Evolutionary conservation across 1,140 invertebrate genomes (phyloP).

Genomic region (Macrocentrus cingulum): DNA sequence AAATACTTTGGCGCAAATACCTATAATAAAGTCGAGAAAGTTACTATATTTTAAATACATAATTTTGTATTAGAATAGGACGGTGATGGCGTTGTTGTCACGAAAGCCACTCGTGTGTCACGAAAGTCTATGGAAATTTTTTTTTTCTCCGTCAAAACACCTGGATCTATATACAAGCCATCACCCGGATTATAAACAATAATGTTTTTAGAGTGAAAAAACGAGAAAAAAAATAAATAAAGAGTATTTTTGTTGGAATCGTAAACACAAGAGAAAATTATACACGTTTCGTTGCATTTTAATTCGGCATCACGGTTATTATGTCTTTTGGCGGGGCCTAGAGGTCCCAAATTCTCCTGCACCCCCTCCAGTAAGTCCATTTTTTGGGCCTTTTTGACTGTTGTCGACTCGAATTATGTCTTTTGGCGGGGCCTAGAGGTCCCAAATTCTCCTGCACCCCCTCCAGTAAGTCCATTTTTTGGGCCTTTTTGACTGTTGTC

Average conservation of each 20-base stretch:
- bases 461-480: slow-evolving; percentile 27
- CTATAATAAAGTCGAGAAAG: slow-evolving; percentile 36
- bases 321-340: slow-evolving; percentile 31
- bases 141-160: neutral
- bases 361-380: slow-evolving; percentile 22
- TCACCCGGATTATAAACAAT: no score
- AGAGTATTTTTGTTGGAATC: neutral
- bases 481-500: slow-evolving; percentile 19
- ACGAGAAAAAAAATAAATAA: slow-evolving; percentile 4
- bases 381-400: slow-evolving; percentile 24
- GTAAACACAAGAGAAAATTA: slow-evolving; percentile 31
- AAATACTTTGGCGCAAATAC: slow-evolving; percentile 41
- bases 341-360: slow-evolving; percentile 10
- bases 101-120: slow-evolving; percentile 11
- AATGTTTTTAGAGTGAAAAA: neutral
- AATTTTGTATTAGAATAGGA: slow-evolving; percentile 12
- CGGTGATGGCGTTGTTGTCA: slow-evolving; percentile 8
- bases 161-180: no score
- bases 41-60: slow-evolving; percentile 19
- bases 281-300: slow-evolving; percentile 33
- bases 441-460: slow-evolving; percentile 18
- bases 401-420: slow-evolving; percentile 10
- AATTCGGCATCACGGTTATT: slow-evolving; percentile 27
- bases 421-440: slow-evolving; percentile 36
- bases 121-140: slow-evolving; percentile 15